Conservation (phyloP, 1,140 invertebrate genomes). For the Drosophila melanogaster region DNA sequence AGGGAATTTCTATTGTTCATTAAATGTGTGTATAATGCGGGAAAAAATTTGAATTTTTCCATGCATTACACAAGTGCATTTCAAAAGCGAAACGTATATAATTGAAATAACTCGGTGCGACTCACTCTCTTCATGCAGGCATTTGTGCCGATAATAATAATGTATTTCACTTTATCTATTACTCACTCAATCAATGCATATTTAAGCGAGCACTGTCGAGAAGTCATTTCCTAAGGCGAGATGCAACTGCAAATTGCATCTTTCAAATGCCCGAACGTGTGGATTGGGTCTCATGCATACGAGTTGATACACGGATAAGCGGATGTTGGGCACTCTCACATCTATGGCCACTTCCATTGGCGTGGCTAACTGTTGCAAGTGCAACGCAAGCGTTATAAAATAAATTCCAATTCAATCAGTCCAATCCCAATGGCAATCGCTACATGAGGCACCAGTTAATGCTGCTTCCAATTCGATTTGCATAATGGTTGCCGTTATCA, state of each 20-base stretch:
- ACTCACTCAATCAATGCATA: slow-evolving; percentile 40
- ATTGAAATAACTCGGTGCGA: slow-evolving; percentile 10
- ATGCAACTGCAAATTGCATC: slow-evolving; percentile 79
- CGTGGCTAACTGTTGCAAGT: slow-evolving; percentile 58
- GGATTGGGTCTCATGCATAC: slow-evolving; percentile 48
- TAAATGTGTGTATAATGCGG: not conserved
- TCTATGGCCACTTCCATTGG: not conserved
- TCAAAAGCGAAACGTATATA: slow-evolving; percentile 10
- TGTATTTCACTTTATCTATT: slow-evolving; percentile 54
- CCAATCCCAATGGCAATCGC: slow-evolving; percentile 41
- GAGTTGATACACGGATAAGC: slow-evolving; percentile 27
- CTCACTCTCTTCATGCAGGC: slow-evolving; percentile 30
- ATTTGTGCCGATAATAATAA: slow-evolving; percentile 43
- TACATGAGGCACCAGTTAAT: slow-evolving; percentile 28
- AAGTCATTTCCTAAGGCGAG: slow-evolving; percentile 66
- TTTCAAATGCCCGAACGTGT: slow-evolving; percentile 60
- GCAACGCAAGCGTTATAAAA: slow-evolving; percentile 71
- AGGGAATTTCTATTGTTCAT: not conserved
- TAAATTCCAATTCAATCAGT: slow-evolving; percentile 82
- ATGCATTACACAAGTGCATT: slow-evolving; percentile 12
- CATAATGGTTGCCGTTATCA: slow-evolving; percentile 79
- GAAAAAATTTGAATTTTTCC: slow-evolving; percentile 5
- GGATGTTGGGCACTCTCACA: not conserved
- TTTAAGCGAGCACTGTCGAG: slow-evolving; percentile 33
- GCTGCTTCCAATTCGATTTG: slow-evolving; percentile 71